phyloP scores from a whole-genome alignment of 2,113 vertebrate species.

The Dipodomys stephensi region DNA sequence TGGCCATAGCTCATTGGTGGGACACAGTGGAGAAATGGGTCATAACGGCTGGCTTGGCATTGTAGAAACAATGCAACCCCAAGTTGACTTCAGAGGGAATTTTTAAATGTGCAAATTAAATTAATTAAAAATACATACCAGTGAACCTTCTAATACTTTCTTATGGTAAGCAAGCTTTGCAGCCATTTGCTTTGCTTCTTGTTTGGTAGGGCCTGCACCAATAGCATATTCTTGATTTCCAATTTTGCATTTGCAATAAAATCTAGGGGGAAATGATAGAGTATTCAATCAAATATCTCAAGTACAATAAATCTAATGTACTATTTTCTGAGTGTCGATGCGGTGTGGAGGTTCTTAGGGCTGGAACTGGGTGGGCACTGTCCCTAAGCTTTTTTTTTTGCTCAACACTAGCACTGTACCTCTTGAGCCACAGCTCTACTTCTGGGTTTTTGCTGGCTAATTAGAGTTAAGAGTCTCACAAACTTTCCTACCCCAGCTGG shows the following conservation, averaged over 20 bases:
- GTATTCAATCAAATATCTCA: constrained; percentile 40
- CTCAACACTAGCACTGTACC: too few relatives aligned
- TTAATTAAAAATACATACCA: constrained; percentile 51
- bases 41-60: background rate
- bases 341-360: too few relatives aligned
- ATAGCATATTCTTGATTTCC: background rate
- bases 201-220: constrained; percentile 62
- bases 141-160: rapidly evolving
- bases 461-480: too few relatives aligned
- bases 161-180: constrained; percentile 72
- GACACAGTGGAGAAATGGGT: background rate
- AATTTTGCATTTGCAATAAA: constrained; percentile 71
- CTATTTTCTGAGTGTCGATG: background rate
- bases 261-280: constrained; percentile 78
- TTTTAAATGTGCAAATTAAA: background rate
- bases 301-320: background rate
- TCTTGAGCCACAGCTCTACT: too few relatives aligned
- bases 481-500: too few relatives aligned
- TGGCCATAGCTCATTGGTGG: background rate
- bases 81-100: background rate
- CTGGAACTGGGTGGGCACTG: too few relatives aligned
- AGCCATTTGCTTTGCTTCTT: constrained; percentile 81
- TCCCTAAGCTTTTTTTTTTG: too few relatives aligned
- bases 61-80: background rate
- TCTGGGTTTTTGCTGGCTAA: too few relatives aligned